Percentiles rank a stretch among this genome's conserved stretches.
phyloP scores from a whole-genome alignment of 92 coral and sea anemone genomes.

The Phenganax subtilis region DNA sequence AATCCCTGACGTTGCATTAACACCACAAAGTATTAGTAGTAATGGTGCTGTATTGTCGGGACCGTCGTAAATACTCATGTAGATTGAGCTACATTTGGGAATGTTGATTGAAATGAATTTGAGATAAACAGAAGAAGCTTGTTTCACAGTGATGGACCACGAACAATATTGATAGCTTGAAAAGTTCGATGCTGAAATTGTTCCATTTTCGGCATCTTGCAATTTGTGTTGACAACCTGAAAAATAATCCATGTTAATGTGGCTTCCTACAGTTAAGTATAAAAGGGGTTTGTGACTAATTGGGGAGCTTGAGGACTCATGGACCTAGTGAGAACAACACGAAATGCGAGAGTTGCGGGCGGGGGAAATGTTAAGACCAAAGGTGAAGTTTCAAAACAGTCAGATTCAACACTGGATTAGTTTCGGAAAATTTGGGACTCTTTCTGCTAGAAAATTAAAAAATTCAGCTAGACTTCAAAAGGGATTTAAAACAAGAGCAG shows the following conservation, averaged over 20 bases:
- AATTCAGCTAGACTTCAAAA: too few species aligned
- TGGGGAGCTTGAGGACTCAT: neutral
- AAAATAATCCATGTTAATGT: too few species aligned
- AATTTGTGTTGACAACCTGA: conserved; percentile 20
- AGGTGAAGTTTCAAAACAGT: too few species aligned
- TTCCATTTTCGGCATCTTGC: neutral
- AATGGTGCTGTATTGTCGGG: neutral
- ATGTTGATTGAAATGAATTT: neutral
- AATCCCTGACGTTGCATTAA: conserved; percentile 5
- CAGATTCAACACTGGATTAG: too few species aligned
- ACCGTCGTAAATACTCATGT: conserved; percentile 1
- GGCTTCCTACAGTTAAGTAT: too few species aligned
- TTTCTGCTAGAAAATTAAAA: too few species aligned
- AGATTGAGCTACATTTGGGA: neutral
- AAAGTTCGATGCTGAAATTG: neutral
- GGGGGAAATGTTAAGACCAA: too few species aligned
- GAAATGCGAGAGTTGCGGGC: too few species aligned
- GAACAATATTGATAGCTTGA: conserved; percentile 18
- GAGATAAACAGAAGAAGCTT: conserved; percentile 8
- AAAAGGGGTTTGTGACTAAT: too few species aligned
- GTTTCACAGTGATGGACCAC: conserved; percentile 10
- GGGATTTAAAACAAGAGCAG: too few species aligned
- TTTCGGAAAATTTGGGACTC: too few species aligned
- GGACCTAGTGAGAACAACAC: too few species aligned
- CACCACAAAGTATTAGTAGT: neutral